These are phyloP conservation scores for Alviniconcha strummeri DNA, from an alignment of 2,888 invertebrate genomes.

Conservation along the genomic window DNA sequence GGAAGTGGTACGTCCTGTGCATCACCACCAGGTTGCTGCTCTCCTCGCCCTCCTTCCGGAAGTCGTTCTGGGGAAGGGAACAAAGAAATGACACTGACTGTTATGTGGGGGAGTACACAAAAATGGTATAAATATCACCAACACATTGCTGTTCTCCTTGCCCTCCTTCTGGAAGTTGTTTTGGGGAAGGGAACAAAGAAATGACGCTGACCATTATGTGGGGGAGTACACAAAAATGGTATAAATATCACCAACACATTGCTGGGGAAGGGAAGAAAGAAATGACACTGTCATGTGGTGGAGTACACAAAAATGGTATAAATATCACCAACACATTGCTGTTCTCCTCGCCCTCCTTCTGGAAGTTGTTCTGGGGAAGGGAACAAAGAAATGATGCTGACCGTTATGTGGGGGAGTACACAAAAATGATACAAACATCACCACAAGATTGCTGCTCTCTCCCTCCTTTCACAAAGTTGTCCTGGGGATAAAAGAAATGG, in stretches of 20 bases:
- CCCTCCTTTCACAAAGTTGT: not conserved
- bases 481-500: conserved; percentile 20
- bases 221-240: not conserved
- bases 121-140: not conserved
- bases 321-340: conserved; percentile 47
- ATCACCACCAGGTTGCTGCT: conserved; percentile 47
- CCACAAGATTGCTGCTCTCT: not conserved
- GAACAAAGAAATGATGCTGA: not conserved
- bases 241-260: not conserved
- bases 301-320: not conserved
- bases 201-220: not conserved
- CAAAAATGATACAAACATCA: not conserved
- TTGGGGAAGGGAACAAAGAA: conserved; percentile 19
- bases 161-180: not conserved
- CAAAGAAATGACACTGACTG: not conserved
- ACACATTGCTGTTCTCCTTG: not conserved
- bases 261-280: conserved; percentile 21
- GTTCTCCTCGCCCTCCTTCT: not conserved
- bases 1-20: conserved; percentile 52
- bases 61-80: conserved; percentile 38
- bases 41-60: conserved; percentile 20
- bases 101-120: not conserved
- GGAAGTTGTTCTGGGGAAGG: conserved; percentile 40
- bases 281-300: not conserved
- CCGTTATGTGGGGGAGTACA: not conserved